Base-by-base conservation (phyloP, 2,797 vertebrate species). In the Chloroceryle inda region DNA sequence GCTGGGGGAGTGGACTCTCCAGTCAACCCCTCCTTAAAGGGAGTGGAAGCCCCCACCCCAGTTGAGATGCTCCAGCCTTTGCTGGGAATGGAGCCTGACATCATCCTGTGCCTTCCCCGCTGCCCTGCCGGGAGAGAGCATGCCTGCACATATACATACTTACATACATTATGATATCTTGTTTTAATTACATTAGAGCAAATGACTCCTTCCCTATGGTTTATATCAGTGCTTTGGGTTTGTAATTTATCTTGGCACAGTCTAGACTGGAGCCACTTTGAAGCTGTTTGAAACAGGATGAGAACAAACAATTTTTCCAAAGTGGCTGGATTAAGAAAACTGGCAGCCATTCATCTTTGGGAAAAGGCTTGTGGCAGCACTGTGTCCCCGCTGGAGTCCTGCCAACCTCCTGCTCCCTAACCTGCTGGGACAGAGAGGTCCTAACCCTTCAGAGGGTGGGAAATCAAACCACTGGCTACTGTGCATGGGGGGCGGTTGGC, bases 111-210 rank as follows among this genome's bases (percentile, higher is more conserved):
- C 52, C 72, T 88, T 87, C 74, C 40, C 40, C 6, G 31, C 53
- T 78, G 73, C 89, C 67, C 93, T 80, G 95, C 94, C 84, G 73
- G 91, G 29, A 64, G 72, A 79, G 66, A 90, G 93, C 8, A 10
- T 74, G 95, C 76, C 85, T 93, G 91, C 87, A 85, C 73, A 96
- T 79, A 68, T 89, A 72, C 95, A 94, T 92, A 91, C 88, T 66
- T 90, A 92, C 85, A 95, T 95, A 92, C 96, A 94, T 98, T 95
- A 97, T 95, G 96, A 96, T 97, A 98, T 98, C 98, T 98, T 97
- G 96, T 96, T 98, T 96, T 99, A 99, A 99, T 99, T 98, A 98
- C 98, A 98, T 99, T 98, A 98, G 97, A 98, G 98, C 97, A 98
- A 98, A 98, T 97, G 98, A 98, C 98, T 98, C 94, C 96, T 94